These are phyloP conservation scores for Carettochelys insculpta DNA, from an alignment of 2,113 vertebrate species.

Conservation along the genomic window DNA sequence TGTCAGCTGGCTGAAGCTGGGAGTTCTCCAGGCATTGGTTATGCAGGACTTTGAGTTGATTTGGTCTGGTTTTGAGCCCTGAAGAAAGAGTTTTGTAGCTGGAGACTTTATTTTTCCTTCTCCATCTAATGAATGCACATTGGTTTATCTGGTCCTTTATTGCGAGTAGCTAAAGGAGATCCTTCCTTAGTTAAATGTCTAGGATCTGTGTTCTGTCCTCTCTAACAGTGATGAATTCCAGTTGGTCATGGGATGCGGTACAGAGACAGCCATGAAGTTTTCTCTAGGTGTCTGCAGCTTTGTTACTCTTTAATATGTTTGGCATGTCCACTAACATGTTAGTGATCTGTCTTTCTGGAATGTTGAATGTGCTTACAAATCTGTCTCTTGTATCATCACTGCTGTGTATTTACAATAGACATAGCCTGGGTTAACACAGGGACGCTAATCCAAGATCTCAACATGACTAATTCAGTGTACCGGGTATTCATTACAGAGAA, in stretches of 20 bases:
- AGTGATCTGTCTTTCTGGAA: neutral
- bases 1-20: constrained; percentile 19
- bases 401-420: neutral
- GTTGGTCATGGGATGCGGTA: neutral
- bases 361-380: neutral
- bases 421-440: neutral
- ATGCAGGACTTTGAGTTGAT: neutral
- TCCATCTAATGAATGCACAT: neutral
- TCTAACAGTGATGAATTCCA: no score
- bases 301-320: neutral
- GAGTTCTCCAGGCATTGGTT: neutral
- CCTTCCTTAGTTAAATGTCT: neutral
- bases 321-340: neutral
- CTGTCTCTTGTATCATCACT: neutral
- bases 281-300: neutral
- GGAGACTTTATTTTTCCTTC: neutral
- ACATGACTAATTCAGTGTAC: neutral
- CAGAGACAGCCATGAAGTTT: neutral
- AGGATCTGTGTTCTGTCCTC: neutral
- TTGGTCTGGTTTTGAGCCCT: neutral
- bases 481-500: constrained; percentile 26
- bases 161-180: neutral
- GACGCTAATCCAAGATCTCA: neutral
- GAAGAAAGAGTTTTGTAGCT: neutral
- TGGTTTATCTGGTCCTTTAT: neutral